Evolutionary conservation across 2,888 invertebrate species (phyloP).

Genomic region (Teinopalpus imperialis): DNA sequence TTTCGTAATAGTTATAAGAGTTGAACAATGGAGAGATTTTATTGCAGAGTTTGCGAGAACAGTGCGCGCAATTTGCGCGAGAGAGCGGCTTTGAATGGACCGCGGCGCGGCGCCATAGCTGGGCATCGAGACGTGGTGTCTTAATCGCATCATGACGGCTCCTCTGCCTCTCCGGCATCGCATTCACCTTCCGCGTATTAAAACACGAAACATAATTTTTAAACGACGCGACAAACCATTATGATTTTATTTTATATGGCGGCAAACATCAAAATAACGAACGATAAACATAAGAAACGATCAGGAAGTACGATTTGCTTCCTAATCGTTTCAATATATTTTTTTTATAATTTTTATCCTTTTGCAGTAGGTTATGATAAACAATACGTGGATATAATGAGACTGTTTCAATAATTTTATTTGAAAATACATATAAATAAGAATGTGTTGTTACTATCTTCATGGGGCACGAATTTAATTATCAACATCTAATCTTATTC

Average conservation of each 20-base stretch:
- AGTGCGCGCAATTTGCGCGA: slow-evolving; percentile 76
- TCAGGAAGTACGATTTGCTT: slow-evolving; percentile 44
- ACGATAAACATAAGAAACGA: too few species aligned
- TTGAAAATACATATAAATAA: too few species aligned
- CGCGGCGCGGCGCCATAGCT: slow-evolving; percentile 74
- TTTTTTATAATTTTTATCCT: slow-evolving; percentile 1
- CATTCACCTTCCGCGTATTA: slow-evolving; percentile 36
- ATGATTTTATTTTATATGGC: slow-evolving; percentile 75
- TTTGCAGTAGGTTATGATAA: too few species aligned
- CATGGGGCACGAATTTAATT: too few species aligned
- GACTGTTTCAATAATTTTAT: too few species aligned
- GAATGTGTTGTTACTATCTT: too few species aligned
- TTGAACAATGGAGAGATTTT: slow-evolving; percentile 72
- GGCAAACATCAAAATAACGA: slow-evolving; percentile 46
- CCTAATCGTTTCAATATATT: slow-evolving; percentile 60
- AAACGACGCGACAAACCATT: slow-evolving; percentile 76
- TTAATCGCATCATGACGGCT: slow-evolving; percentile 87
- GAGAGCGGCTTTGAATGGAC: slow-evolving; percentile 66
- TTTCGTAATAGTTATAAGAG: slow-evolving; percentile 77
- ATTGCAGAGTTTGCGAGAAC: slow-evolving; percentile 64
- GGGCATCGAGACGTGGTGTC: slow-evolving; percentile 84
- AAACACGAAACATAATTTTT: slow-evolving; percentile 51
- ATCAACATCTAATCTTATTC: too few species aligned
- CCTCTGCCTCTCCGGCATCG: slow-evolving; percentile 40
- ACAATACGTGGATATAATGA: too few species aligned